phyloP scores from a whole-genome alignment of 2,113 vertebrate genomes.

The Uria lomvia region DNA sequence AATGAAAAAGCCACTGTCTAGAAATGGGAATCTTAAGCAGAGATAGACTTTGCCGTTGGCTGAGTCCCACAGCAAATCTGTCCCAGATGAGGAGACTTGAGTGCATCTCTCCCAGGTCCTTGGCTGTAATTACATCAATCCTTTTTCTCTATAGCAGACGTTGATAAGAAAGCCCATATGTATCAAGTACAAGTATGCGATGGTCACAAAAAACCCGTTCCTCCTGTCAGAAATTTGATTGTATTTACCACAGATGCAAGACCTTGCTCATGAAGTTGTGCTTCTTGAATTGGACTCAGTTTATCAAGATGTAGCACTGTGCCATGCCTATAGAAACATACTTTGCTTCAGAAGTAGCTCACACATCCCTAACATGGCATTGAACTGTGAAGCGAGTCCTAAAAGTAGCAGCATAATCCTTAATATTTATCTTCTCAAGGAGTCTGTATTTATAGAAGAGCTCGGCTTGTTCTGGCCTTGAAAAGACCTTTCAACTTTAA shows the following conservation, averaged over 20 bases:
- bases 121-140: background rate
- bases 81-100: background rate
- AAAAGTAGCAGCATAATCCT: background rate
- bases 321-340: background rate
- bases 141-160: background rate
- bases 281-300: background rate
- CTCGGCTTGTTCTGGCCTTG: background rate
- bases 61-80: background rate
- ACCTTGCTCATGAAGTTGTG: background rate
- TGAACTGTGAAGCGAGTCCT: background rate
- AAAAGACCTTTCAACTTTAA: background rate
- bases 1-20: background rate
- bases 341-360: background rate
- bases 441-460: background rate
- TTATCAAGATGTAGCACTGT: background rate
- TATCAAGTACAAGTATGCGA: background rate
- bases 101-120: background rate
- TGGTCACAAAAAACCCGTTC: background rate
- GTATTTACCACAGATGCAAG: background rate
- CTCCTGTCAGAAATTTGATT: background rate
- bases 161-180: background rate
- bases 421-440: background rate
- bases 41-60: background rate
- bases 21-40: background rate
- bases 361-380: background rate